Evolutionary conservation across 2,113 vertebrate species (phyloP), one percentile per base, ranked within the genome.

Genomic region (Petromus typicus): DNA sequence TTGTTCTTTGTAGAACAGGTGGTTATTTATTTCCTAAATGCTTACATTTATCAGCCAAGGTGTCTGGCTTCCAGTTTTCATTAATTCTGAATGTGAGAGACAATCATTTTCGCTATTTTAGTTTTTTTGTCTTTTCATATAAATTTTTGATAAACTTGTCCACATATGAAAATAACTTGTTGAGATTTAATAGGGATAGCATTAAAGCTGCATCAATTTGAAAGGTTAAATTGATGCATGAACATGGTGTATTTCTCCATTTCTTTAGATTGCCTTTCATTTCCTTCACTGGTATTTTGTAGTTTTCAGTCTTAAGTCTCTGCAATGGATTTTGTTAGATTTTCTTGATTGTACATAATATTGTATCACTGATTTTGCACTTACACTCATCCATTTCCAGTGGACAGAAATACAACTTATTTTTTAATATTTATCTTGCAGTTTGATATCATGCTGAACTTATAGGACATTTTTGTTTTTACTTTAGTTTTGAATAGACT

Each of bases 11-110:
- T 79, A 93, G 5, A 73, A 37, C 30, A 66, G n/a, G 16, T 85
- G 57, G 48, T 64, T 73, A 85, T 32, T 84, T 86, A 57, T 67
- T 86, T 22, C 16, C 78, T 86, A 92, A 78, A 86, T 85, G 71
- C 83, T 71, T 91, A 73, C 40, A 27, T 27, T 45, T 10, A 43
- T 73, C 20, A 27, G 23, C 9, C 13, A 43, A 45, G 5, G 11
- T 34, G 2, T 73, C 10, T 45, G 23, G 40, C 2, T 73, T 27
- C 71, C 48, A 51, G 48, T 51, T 51, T 51, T 51, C 10, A 10
- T 51, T 73, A 7, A 5, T 73, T 73, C 45, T 73, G 40, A 43
- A 43, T 43, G 23, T 43, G 40, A 73, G n/a, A 45, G 71, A 11
- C 71, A 73, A 73, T 45, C 71, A 73, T 25, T 43, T 43, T 43